Percentiles rank a stretch among this genome's conserved stretches.
Conservation (phyloP, 2,797 vertebrate genomes). For the Acridotheres tristis region DNA sequence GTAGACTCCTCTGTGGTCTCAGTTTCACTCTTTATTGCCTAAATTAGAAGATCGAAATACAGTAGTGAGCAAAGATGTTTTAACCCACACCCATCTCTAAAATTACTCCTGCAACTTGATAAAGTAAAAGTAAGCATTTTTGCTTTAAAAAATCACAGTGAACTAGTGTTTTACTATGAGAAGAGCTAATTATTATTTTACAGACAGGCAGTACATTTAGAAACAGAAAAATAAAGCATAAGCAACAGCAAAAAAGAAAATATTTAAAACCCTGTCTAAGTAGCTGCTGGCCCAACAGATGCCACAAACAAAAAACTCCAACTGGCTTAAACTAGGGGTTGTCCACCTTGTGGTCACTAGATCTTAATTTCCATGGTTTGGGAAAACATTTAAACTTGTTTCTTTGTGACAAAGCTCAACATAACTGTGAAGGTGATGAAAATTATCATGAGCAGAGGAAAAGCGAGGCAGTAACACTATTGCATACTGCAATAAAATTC, state of each 20-base stretch:
- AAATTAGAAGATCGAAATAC: constrained; percentile 25
- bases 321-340: background rate
- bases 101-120: background rate
- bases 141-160: background rate
- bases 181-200: background rate
- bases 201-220: background rate
- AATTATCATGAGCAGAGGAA: background rate
- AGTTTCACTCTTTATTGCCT: background rate
- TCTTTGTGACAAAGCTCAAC: background rate
- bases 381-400: background rate
- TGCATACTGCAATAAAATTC: background rate
- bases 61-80: background rate
- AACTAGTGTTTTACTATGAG: background rate
- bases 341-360: background rate
- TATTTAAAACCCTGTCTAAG: background rate
- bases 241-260: background rate
- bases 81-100: background rate
- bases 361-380: background rate
- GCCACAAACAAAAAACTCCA: background rate
- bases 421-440: background rate
- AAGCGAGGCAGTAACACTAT: background rate
- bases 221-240: background rate
- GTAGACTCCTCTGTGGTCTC: background rate
- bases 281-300: background rate
- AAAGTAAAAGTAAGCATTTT: background rate